Evolutionary conservation across 37 sponge, comb jelly and placozoan genomes (phyloP), one percentile per base, ranked within the genome.

Genomic region (Chondrosia reniformis): DNA sequence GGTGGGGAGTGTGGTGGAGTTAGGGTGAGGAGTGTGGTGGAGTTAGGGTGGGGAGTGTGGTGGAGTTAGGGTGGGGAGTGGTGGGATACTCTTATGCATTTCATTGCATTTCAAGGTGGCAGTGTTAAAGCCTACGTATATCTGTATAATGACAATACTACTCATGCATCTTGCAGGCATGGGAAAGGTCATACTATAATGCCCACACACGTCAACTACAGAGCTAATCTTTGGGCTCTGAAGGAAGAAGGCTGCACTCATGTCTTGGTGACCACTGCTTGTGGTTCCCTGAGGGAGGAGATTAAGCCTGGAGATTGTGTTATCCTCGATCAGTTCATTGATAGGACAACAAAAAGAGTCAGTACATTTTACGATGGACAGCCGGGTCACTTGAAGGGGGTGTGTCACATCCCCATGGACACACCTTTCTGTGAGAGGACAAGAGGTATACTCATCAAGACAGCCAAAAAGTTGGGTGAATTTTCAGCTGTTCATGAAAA

Each of bases 391-490:
- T 77, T 75, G 9, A 2, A 43, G 34, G 97, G 98, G 24, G 84
- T 98, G 38, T 95, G 88, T 79, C 99, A 98, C 58, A 59, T 89
- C 13, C 93, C 88, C 10, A 95, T 98, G 94, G 92, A 80, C 12
- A 79, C 76, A n/a, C 99, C 99, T 3, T 98, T 93, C 86, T 95
- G 94, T 78, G 76, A 75, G 25, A 43, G 45, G 13, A 86, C 84
- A 15, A 52, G 96, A 61, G 58, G 88, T 52, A 46, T 88, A 0
- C 42, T 92, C 24, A 74, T 85, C 43, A 22, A 74, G 43, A 69
- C 88, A 21, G 87, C 85, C 39, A 33, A 76, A 43, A 74, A 86
- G 39, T 55, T 92, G 55, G 83, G 57, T 0, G 63, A 12, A 21
- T 69, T 69, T 44, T 17, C 80, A 27, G 72, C 55, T 3, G 69